Evolutionary conservation across 2,113 vertebrate genomes (phyloP), one percentile per base, ranked within the genome.

Genomic region (Pteronura brasiliensis): DNA sequence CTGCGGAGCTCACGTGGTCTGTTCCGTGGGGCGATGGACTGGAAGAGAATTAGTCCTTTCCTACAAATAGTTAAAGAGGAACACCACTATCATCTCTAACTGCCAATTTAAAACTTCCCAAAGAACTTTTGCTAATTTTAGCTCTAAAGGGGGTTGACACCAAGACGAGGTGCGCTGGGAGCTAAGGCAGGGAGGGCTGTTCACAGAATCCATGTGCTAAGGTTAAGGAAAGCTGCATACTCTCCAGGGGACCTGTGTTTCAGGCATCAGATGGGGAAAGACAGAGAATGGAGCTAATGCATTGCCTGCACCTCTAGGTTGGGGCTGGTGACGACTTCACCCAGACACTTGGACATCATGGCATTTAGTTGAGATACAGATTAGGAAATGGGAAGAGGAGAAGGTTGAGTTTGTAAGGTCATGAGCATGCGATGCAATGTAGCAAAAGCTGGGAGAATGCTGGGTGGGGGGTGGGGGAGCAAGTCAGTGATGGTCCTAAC

Each of bases 41-140:
- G 27, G n/a, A 81, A 95, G 57, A 92, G 14, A 88, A 49, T 27
- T 29, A 2, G n/a, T 67, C 44, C 59, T 88, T 85, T 55, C 36
- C 11, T 23, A 82, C 17, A 67, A 13, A 67, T 5, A 34, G 49
- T 31, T 42, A 93, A 82, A 65, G 49, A 83, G 42, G n/a, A 94
- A 72, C 5, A 34, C 4, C 42, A 9, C 13, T 17, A 21, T 74
- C 61, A 80, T 31, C 36, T 44, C 18, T 67, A 76, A 6, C 34
- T 86, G 42, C 76, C 36, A 13, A 67, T 79, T 85, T 31, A 65
- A 39, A 20, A 49, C 31, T 87, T 88, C 69, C n/a, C 29, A 80
- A 95, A 69, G 74, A 42, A 95, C 61, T 13, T 47, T 36, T 72
- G 49, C 39, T 83, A 83, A 69, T 95, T 89, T 96, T 87, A 96